Evolutionary conservation across 37 sponge, comb jelly and placozoan genomes (phyloP).

Genomic region (Theonella swinhoei): DNA sequence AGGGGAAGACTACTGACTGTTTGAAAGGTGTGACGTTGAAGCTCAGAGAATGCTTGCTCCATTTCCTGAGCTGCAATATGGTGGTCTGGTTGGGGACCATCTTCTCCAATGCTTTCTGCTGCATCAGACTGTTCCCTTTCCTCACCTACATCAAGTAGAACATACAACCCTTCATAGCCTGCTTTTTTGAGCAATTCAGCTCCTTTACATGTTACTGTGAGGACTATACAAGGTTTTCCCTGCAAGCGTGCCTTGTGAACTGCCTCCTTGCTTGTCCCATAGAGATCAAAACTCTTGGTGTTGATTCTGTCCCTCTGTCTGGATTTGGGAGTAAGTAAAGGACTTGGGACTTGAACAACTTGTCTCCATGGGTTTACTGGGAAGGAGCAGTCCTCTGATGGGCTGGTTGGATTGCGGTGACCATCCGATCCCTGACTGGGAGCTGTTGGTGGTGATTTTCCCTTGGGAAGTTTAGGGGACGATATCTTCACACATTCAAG

Average conservation of each 20-base stretch:
- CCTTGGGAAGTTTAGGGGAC: neutral
- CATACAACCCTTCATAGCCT: constrained; percentile 32
- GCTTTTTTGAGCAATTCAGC: constrained; percentile 59
- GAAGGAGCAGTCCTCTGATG: neutral
- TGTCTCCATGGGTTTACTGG: neutral
- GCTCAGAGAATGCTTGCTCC: constrained; percentile 35
- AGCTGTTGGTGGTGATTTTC: neutral
- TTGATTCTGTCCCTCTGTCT: neutral
- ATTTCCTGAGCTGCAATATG: constrained; percentile 14
- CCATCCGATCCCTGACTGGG: neutral
- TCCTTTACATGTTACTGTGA: constrained; percentile 55
- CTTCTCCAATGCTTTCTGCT: neutral
- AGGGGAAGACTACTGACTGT: constrained; percentile 2
- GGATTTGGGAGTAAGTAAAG: neutral
- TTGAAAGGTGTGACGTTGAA: constrained; percentile 23
- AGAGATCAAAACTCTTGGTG: constrained; percentile 19
- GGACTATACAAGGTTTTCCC: constrained; percentile 60
- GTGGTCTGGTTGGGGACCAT: constrained; percentile 23
- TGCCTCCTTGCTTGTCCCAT: constrained; percentile 62
- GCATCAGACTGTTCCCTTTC: neutral
- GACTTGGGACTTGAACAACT: neutral
- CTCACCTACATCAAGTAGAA: constrained; percentile 17
- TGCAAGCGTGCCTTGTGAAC: constrained; percentile 39
- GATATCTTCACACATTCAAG: constrained; percentile 45
- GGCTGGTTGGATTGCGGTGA: neutral